Evolutionary conservation across 2,113 vertebrate species (phyloP).

Genomic region (Pterophyllum scalare): DNA sequence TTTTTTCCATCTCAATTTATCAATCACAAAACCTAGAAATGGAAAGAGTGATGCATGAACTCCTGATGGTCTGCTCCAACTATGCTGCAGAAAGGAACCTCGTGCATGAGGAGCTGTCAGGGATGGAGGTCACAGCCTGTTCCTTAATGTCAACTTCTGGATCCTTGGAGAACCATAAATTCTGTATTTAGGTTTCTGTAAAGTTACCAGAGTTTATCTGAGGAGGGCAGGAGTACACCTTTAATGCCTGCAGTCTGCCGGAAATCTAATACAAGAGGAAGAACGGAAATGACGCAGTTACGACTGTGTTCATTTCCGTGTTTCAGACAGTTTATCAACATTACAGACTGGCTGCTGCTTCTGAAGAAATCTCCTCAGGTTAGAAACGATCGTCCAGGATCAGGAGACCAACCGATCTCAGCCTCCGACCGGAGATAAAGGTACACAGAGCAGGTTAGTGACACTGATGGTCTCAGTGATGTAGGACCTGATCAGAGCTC

Average conservation of each 20-base stretch:
- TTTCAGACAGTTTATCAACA: not conserved
- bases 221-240: not conserved
- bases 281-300: not conserved
- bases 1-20: too few relatives aligned
- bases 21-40: not conserved
- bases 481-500: not conserved
- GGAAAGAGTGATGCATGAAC: too few relatives aligned
- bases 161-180: too few relatives aligned
- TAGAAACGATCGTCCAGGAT: not conserved
- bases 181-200: too few relatives aligned
- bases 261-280: fast-evolving
- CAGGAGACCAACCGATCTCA: not conserved
- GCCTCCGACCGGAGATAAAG: not conserved
- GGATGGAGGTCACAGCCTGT: too few relatives aligned
- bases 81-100: too few relatives aligned
- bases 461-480: not conserved
- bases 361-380: too few relatives aligned
- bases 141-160: too few relatives aligned
- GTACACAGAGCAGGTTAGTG: not conserved
- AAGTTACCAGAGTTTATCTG: too few relatives aligned
- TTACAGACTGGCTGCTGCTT: fast-evolving
- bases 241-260: not conserved
- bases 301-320: not conserved
- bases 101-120: too few relatives aligned
- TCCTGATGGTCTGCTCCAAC: too few relatives aligned